These are phyloP conservation scores for Phoxinus dragarum DNA, from an alignment of 2,797 vertebrate genomes.

Conservation along the genomic window DNA sequence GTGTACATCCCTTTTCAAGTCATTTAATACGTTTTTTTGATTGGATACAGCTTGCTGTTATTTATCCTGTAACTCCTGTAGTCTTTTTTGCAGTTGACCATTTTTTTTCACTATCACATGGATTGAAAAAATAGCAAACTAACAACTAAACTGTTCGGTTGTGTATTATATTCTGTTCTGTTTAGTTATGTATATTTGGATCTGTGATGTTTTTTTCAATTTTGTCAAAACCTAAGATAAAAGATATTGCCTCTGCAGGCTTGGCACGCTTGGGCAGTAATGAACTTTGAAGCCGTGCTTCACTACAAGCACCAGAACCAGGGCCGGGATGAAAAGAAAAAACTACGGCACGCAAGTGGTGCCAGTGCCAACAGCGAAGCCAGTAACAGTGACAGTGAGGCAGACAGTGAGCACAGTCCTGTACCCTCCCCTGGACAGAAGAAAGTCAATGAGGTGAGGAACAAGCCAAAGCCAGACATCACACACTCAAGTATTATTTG, in stretches of 20 bases:
- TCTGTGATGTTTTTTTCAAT: background rate
- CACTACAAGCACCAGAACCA: conserved; percentile 98
- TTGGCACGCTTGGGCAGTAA: conserved; percentile 99
- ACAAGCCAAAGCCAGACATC: background rate
- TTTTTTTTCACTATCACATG: background rate
- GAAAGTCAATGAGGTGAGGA: conserved; percentile 89
- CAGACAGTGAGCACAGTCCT: conserved; percentile 94
- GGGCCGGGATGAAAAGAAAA: conserved; percentile 94
- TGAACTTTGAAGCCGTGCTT: conserved; percentile 98
- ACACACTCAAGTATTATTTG: background rate
- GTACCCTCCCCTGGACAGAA: conserved; percentile 93
- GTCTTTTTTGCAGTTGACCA: too few relatives aligned
- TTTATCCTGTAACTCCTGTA: too few relatives aligned
- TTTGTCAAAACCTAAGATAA: background rate
- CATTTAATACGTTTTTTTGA: background rate
- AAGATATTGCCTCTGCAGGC: conserved; percentile 79
- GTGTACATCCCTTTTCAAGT: background rate
- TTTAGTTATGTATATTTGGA: background rate
- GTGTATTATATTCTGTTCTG: too few relatives aligned
- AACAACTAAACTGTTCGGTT: background rate
- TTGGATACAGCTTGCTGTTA: too few relatives aligned
- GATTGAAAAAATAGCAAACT: background rate
- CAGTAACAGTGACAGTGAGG: conserved; percentile 96
- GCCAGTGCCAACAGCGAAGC: conserved; percentile 90
- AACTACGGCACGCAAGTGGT: conserved; percentile 88